These are phyloP conservation scores for Heterodera filipjevi DNA, from an alignment of 2,888 invertebrate genomes.

Conservation along the genomic window DNA sequence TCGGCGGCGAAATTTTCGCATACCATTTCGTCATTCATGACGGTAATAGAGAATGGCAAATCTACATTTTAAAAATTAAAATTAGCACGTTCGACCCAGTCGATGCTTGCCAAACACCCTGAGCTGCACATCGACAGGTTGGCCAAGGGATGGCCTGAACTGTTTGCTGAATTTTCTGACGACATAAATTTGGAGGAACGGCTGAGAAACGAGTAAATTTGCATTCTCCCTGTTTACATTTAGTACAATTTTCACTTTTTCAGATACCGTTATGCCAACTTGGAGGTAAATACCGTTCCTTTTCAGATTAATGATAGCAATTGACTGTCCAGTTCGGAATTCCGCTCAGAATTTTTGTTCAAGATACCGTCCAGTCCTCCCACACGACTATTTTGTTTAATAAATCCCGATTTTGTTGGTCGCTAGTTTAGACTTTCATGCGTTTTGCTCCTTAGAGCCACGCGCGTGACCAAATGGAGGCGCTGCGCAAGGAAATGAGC, in stretches of 20 bases:
- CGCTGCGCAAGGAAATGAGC: slow-evolving; percentile 51
- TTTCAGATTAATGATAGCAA: background rate
- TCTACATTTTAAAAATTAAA: background rate
- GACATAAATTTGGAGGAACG: slow-evolving; percentile 33
- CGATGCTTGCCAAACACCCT: slow-evolving; percentile 53
- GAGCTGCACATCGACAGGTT: slow-evolving; percentile 16
- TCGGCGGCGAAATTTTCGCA: too few relatives aligned
- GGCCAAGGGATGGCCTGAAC: slow-evolving; percentile 15
- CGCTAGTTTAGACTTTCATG: too few relatives aligned
- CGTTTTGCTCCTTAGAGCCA: slow-evolving; percentile 40
- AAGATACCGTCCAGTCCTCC: too few relatives aligned
- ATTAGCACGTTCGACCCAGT: slow-evolving; percentile 50
- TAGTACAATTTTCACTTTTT: background rate
- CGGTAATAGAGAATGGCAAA: background rate
- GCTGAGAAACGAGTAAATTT: slow-evolving; percentile 5
- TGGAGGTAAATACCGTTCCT: background rate
- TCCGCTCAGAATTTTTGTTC: too few relatives aligned
- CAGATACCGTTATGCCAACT: background rate
- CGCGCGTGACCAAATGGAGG: slow-evolving; percentile 31
- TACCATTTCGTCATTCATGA: too few relatives aligned
- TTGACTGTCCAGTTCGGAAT: too few relatives aligned
- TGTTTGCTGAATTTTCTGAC: slow-evolving; percentile 30
- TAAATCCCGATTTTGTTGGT: background rate
- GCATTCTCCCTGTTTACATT: too few relatives aligned
- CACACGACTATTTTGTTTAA: too few relatives aligned